Percentiles rank a stretch among this genome's conserved stretches.
Evolutionary conservation across 1,140 invertebrate species (phyloP).

Genomic region (Diprion similis): DNA sequence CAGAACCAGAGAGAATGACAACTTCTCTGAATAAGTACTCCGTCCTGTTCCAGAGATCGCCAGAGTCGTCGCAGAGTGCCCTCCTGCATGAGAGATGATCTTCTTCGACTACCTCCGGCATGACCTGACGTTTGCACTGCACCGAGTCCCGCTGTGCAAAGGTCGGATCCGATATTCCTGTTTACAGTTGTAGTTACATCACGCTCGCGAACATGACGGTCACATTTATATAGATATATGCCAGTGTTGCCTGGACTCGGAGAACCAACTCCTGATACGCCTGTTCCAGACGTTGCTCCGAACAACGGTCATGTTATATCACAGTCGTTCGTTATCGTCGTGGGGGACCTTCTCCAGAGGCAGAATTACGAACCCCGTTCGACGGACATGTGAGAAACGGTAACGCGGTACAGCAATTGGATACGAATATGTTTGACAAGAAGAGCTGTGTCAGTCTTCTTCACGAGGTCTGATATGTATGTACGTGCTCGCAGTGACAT

Average conservation of each 20-base stretch:
- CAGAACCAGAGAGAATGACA: background rate
- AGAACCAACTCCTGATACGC: background rate
- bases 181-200: background rate
- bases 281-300: background rate
- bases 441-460: slow-evolving; percentile 27
- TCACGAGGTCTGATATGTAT: slow-evolving; percentile 25
- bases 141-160: background rate
- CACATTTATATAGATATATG: background rate
- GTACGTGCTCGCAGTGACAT: background rate
- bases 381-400: background rate
- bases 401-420: slow-evolving; percentile 22
- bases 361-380: background rate
- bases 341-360: background rate
- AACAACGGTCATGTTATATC: background rate
- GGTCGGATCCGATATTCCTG: background rate
- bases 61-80: background rate
- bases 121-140: background rate
- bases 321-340: background rate
- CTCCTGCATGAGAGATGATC: background rate
- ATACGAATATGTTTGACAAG: slow-evolving; percentile 20
- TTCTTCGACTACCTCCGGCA: background rate
- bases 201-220: background rate
- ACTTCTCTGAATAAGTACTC: background rate
- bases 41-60: background rate
- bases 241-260: background rate